These are phyloP conservation scores for Trachymyrmex cornetzi DNA, from an alignment of 1,140 invertebrate species.

Conservation along the genomic window DNA sequence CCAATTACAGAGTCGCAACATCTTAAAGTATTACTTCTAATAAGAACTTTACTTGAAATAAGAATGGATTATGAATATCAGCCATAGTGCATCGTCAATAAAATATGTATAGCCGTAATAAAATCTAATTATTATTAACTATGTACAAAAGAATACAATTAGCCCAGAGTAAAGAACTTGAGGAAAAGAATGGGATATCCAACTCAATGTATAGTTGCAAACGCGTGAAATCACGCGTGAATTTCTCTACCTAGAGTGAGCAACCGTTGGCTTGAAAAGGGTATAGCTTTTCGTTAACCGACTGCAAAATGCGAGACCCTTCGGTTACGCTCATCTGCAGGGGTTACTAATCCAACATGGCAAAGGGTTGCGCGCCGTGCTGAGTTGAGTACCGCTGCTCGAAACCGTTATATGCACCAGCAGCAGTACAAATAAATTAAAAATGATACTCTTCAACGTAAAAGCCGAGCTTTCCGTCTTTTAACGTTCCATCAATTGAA, in stretches of 20 bases:
- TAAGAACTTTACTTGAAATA: too few relatives aligned
- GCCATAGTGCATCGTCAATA: not conserved
- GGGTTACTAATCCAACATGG: constrained; percentile 5
- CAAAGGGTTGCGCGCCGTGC: constrained; percentile 20
- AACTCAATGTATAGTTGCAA: not conserved
- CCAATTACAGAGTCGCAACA: too few relatives aligned
- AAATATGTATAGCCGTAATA: not conserved
- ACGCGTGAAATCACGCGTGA: constrained; percentile 39
- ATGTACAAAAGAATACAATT: not conserved
- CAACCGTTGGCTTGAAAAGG: constrained; percentile 45
- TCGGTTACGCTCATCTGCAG: constrained; percentile 37
- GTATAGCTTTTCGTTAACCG: constrained; percentile 39
- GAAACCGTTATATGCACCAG: constrained; percentile 51
- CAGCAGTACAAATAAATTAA: constrained; percentile 53
- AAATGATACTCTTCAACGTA: constrained; percentile 18
- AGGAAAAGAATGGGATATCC: not conserved
- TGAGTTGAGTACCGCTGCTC: constrained; percentile 43
- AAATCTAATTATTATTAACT: not conserved
- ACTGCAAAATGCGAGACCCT: constrained; percentile 44
- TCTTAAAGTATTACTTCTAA: too few relatives aligned
- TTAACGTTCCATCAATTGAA: constrained; percentile 11
- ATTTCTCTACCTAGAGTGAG: constrained; percentile 17
- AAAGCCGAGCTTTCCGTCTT: constrained; percentile 21
- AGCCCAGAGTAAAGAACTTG: not conserved
- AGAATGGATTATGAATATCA: too few relatives aligned